Base-by-base conservation (phyloP, 2,888 invertebrate species). In the Nephrotoma guestfalica region DNA sequence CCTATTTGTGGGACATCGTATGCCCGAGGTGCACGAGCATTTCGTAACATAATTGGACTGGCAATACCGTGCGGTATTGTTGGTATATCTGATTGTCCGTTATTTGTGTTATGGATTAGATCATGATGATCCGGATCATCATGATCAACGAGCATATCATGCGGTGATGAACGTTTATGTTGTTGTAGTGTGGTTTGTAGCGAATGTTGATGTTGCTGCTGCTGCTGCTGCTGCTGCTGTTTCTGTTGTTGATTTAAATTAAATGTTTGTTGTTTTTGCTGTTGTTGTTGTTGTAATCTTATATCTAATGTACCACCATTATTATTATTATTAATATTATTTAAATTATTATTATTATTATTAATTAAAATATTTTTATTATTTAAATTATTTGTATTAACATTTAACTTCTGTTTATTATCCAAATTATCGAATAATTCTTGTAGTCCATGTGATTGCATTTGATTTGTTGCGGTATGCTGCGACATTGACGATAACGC, bases 1-100 rank as follows among this genome's bases (percentile, higher is more conserved):
- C 96, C 96, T 90, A 96, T 96, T 93, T 96, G 96, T 89, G 96
- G 96, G 88, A 96, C 96, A 92, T 96, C 96, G 92, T 96, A 96
- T 89, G 95, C 94, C 89, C 95, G 93, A 90, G 94, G 94, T 88
- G 95, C 95, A 89, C 96, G 94, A 87, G 95, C 94, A 87, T 95
- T 94, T 89, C 96, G 93, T 90, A 96, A 92, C 95, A 96, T 95
- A 92, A 96, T 93, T 91, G 96, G 96, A 90, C 94, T 95, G 86
- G 95, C 95, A 89, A 95, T 93, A 89, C 93, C 93, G 87, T 93
- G 92, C 88, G 93, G 93, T 87, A 93, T 89, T 88, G 91, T 89
- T 89, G 91, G 88, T 86, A 88, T 86, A 86, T 88, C 88, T 89
- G 87, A 89, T 88, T 86, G 86, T 13, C 87, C 88, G 18, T 41